These are phyloP conservation scores for Falco berigora DNA, from an alignment of 2,797 vertebrate genomes.

Conservation along the genomic window DNA sequence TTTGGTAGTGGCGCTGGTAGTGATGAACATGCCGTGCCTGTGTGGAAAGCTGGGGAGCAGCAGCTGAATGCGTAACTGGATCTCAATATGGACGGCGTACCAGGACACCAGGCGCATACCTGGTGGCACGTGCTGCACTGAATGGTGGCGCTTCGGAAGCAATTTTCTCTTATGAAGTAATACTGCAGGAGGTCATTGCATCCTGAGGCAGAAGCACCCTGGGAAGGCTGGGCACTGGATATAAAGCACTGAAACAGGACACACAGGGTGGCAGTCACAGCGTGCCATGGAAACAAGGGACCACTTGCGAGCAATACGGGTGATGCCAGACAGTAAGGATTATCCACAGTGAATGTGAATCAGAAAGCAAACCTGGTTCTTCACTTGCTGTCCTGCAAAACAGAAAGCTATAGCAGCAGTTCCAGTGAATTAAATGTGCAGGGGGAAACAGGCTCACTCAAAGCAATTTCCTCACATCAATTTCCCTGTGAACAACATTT, in stretches of 20 bases:
- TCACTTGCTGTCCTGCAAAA: neutral
- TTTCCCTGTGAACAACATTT: neutral
- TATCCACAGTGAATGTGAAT: neutral
- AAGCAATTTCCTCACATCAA: neutral
- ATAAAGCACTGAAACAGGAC: neutral
- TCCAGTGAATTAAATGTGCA: neutral
- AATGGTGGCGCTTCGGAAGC: neutral
- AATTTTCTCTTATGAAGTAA: neutral
- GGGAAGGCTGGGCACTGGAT: neutral
- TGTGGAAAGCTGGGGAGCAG: neutral
- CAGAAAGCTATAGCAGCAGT: neutral
- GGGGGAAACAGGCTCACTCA: neutral
- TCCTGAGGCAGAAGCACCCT: neutral
- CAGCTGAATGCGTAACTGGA: neutral
- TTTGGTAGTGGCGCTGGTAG: neutral
- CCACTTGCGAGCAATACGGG: rapidly evolving
- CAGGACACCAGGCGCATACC: neutral
- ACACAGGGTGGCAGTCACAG: neutral
- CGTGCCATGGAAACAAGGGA: neutral
- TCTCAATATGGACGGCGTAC: neutral
- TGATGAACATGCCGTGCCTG: rapidly evolving
- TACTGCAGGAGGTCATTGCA: neutral
- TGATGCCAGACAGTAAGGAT: neutral
- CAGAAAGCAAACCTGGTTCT: neutral
- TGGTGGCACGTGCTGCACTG: neutral